These are phyloP conservation scores for Lycaon pictus DNA, from an alignment of 2,113 vertebrate genomes.

Conservation along the genomic window DNA sequence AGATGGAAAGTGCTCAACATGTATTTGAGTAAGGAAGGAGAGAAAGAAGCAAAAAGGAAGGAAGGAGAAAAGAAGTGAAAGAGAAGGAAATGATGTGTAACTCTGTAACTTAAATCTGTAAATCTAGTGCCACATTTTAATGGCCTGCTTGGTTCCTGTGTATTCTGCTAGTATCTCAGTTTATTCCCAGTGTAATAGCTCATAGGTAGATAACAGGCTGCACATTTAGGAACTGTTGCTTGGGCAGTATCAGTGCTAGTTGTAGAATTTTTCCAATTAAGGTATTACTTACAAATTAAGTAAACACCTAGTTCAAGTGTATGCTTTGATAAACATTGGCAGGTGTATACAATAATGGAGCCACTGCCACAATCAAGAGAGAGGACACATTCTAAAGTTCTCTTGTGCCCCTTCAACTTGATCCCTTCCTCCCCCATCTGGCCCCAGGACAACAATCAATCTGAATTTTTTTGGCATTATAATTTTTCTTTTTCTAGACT, in stretches of 20 bases:
- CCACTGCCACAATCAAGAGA: neutral
- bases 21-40: conserved; percentile 31
- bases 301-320: neutral
- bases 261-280: neutral
- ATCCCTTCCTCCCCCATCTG: neutral
- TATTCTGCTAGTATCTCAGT: neutral
- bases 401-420: neutral
- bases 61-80: neutral
- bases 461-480: neutral
- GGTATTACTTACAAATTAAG: neutral
- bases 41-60: neutral
- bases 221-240: neutral
- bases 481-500: conserved; percentile 36
- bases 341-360: neutral
- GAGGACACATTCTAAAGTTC: neutral
- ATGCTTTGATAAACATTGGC: neutral
- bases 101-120: neutral
- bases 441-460: neutral
- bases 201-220: neutral
- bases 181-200: neutral
- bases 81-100: neutral
- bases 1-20: conserved; percentile 9
- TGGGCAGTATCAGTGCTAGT: neutral
- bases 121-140: conserved; percentile 31
- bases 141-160: neutral